phyloP scores from a whole-genome alignment of 2,888 invertebrate species.

The Pristionchus maxplancki region DNA sequence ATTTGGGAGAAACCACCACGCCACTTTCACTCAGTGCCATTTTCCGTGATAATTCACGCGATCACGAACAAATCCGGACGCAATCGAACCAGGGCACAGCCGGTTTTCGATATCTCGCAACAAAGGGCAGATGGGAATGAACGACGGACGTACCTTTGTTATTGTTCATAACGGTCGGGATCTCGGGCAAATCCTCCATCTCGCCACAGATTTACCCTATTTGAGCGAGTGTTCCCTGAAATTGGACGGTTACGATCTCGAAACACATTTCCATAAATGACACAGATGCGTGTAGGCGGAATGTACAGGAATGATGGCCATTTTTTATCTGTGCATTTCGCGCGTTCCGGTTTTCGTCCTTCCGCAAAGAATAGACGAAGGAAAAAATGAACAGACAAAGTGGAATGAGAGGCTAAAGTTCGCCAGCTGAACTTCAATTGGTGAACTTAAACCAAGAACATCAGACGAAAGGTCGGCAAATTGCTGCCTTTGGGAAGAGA shows the following conservation, averaged over 20 bases:
- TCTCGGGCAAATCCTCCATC: constrained; percentile 27
- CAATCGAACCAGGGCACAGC: background rate
- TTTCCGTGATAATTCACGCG: background rate
- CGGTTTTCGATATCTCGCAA: background rate
- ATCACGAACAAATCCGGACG: background rate
- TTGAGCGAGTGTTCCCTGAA: background rate
- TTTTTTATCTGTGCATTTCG: background rate
- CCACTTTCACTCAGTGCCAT: background rate
- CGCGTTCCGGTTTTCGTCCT: background rate
- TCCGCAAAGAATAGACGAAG: background rate
- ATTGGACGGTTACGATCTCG: background rate
- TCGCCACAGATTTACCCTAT: background rate
- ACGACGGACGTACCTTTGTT: background rate
- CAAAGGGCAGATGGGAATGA: background rate
- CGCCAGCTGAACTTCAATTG: background rate
- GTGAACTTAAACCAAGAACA: background rate
- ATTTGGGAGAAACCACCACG: background rate
- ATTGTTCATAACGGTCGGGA: background rate
- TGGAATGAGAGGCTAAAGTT: background rate
- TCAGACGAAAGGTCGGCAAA: background rate
- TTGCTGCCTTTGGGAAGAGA: background rate
- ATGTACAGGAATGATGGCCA: background rate
- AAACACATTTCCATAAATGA: background rate
- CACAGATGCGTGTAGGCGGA: background rate
- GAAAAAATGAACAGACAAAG: background rate